These are phyloP conservation scores for Theretra japonica DNA, from an alignment of 2,888 invertebrate genomes.

Conservation along the genomic window DNA sequence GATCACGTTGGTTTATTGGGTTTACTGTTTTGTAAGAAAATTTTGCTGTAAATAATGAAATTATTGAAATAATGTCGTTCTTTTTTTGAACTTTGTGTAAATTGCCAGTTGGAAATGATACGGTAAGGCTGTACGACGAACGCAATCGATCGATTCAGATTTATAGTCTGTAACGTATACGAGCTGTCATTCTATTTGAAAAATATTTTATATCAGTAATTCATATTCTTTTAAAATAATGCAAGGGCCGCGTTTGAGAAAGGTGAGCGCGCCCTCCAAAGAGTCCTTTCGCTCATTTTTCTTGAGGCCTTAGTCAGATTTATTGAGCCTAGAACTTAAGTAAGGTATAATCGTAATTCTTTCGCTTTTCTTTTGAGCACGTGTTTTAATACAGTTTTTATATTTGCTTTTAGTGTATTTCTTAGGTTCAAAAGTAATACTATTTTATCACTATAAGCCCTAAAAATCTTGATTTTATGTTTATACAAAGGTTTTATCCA, in stretches of 20 bases:
- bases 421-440: not conserved
- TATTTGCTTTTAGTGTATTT: conserved; percentile 11
- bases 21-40: not conserved
- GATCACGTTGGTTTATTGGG: not conserved
- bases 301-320: conserved; percentile 21
- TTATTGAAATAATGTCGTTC: not conserved
- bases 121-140: not conserved
- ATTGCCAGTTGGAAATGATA: not conserved
- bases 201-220: not conserved
- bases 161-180: conserved; percentile 1
- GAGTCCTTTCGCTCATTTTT: conserved; percentile 18
- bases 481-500: too few species aligned
- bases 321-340: conserved; percentile 22
- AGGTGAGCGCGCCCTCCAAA: conserved; percentile 18
- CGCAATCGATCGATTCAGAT: not conserved
- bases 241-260: not conserved
- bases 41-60: too few species aligned
- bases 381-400: conserved; percentile 2
- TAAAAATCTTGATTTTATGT: too few species aligned
- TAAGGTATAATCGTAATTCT: conserved; percentile 25
- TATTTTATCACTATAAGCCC: not conserved
- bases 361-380: conserved; percentile 5
- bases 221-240: not conserved
- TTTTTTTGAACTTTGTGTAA: not conserved
- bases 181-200: conserved; percentile 1